A percentile compares a stretch with the other conserved stretches of the same genome.
phyloP scores from a whole-genome alignment of 1,140 invertebrate genomes.

The Chironomus tepperi region DNA sequence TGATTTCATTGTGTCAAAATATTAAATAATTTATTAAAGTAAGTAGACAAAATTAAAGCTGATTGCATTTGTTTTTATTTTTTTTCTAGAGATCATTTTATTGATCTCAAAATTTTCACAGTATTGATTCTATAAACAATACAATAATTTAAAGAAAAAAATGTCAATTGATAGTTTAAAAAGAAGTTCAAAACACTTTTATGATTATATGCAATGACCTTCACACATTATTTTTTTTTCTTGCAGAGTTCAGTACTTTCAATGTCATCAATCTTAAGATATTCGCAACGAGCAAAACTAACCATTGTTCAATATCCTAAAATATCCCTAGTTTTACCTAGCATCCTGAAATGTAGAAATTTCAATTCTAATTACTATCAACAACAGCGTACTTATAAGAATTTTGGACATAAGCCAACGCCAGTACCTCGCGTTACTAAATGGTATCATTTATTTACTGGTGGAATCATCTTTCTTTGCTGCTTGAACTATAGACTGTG shows the following conservation, averaged over 20 bases:
- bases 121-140: too few relatives aligned
- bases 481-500: slow-evolving; percentile 43
- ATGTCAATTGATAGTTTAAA: too few relatives aligned
- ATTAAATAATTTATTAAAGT: too few relatives aligned
- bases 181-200: too few relatives aligned
- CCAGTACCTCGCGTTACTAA: slow-evolving; percentile 36
- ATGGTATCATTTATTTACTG: slow-evolving; percentile 38
- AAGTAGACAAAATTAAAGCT: too few relatives aligned
- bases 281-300: neutral
- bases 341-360: neutral
- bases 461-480: slow-evolving; percentile 33
- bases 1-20: too few relatives aligned
- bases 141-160: too few relatives aligned
- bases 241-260: neutral
- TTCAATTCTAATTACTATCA: slow-evolving; percentile 18
- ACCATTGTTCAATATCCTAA: neutral
- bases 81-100: too few relatives aligned
- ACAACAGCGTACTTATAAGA: slow-evolving; percentile 41
- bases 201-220: neutral
- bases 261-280: neutral
- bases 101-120: too few relatives aligned
- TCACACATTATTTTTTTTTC: neutral
- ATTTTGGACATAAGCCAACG: slow-evolving; percentile 46
- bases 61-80: too few relatives aligned
- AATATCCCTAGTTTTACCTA: neutral